Evolutionary conservation across 2,113 vertebrate genomes (phyloP), one percentile per base, ranked within the genome.

Genomic region (Coptodon rendalli): DNA sequence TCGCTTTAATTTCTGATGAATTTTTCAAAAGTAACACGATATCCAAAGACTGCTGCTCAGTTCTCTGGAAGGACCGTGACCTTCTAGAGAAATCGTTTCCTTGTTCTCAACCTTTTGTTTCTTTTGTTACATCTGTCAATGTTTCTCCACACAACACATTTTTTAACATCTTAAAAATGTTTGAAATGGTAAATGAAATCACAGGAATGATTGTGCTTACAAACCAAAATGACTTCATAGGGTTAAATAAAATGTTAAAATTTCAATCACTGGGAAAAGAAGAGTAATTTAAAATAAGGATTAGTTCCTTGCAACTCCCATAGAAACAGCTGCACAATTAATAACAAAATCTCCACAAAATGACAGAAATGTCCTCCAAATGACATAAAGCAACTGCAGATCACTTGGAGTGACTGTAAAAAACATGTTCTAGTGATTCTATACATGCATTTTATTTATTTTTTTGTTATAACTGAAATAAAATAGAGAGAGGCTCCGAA

Each of bases 261-360:
- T 0, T 27, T 17, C 11, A 73, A 73, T 48, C 40, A 73, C 22
- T 17, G 14, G 9, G 14, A 76, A 27, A 71, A 5, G 11, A 68
- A 68, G 63, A 40, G 34, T 22, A 36, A 8, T 40, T 40, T 40
- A 38, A n/a, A 66, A 40, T 14, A 68, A 68, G 0, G 19, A 40
- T 43, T 9, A 24, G 31, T 22, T 40, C 34, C 27, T 2, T 34
- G 2, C 1, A 7, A 63, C 59, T 7, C 17, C 31, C 66, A 71
- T n/a, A 71, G 66, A 71, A 43, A 71, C 7, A 16, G 66, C 66
- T 73, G 38, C 13, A 73, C 12, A 73, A 73, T 24, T 9, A 73
- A 73, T 27, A 73, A 73, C 34, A 45, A 45, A 27, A 73, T 73
- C 1, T 1, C 13, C 22, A 27, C 40, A 73, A 73, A 45, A 73